phyloP scores from a whole-genome alignment of 2,888 invertebrate genomes.

The Odiellus spinosus region DNA sequence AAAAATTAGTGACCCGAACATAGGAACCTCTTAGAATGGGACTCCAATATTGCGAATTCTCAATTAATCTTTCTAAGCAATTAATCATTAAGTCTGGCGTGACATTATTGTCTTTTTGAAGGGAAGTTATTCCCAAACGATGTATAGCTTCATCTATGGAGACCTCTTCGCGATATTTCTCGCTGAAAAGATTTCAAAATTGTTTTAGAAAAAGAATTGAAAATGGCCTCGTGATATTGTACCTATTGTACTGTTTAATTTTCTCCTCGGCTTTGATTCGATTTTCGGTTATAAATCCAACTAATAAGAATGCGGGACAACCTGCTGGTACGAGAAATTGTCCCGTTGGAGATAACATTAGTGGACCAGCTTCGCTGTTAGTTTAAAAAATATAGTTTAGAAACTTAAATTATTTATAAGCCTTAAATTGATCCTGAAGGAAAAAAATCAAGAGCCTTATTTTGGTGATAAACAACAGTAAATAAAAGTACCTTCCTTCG shows the following conservation, averaged over 20 bases:
- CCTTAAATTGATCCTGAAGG: background rate
- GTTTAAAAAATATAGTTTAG: background rate
- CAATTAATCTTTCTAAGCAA: slow-evolving; percentile 57
- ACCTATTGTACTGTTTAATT: slow-evolving; percentile 59
- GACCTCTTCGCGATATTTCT: too few species aligned
- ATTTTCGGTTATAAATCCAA: slow-evolving; percentile 64
- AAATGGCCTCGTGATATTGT: slow-evolving; percentile 11
- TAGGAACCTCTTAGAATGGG: slow-evolving; percentile 46
- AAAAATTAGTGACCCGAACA: slow-evolving; percentile 72
- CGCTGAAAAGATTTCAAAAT: background rate
- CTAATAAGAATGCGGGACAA: slow-evolving; percentile 67
- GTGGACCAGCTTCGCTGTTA: slow-evolving; percentile 72
- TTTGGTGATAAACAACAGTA: background rate
- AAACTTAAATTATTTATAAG: background rate
- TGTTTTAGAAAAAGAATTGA: background rate
- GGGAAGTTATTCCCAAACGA: slow-evolving; percentile 45
- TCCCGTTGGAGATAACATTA: slow-evolving; percentile 84
- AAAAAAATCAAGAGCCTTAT: too few species aligned
- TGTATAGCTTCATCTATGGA: too few species aligned
- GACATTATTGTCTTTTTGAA: slow-evolving; percentile 77
- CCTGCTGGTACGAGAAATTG: slow-evolving; percentile 84
- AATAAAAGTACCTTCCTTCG: too few species aligned
- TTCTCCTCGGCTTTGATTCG: slow-evolving; percentile 55
- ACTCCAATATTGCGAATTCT: slow-evolving; percentile 30
- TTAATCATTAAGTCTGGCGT: slow-evolving; percentile 77